Evolutionary conservation across 2,888 invertebrate genomes (phyloP).

Genomic region (Zaprionus obscuricornis): DNA sequence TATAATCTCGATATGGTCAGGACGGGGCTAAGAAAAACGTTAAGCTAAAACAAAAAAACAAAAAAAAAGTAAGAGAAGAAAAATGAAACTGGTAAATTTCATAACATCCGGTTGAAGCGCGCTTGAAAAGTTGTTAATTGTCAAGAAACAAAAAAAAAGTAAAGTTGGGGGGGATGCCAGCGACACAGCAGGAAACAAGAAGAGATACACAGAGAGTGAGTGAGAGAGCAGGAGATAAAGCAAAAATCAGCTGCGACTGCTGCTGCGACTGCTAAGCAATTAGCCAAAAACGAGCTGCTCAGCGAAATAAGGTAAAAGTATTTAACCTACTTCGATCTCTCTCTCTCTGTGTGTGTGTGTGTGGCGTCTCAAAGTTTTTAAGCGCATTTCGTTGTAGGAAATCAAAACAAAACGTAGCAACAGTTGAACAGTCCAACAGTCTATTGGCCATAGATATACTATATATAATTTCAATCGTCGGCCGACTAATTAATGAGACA

Average conservation of each 20-base stretch:
- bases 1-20: constrained; percentile 70
- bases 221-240: neutral
- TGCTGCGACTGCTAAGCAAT: constrained; percentile 64
- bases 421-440: neutral
- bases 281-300: constrained; percentile 50
- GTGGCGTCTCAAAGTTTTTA: constrained; percentile 25
- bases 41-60: too few relatives aligned
- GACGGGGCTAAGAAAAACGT: constrained; percentile 39
- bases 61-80: too few relatives aligned
- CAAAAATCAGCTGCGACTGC: constrained; percentile 5
- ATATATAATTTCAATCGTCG: constrained; percentile 41
- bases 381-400: constrained; percentile 67
- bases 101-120: constrained; percentile 76
- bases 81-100: constrained; percentile 75
- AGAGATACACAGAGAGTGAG: too few relatives aligned
- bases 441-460: constrained; percentile 2
- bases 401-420: constrained; percentile 14
- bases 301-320: constrained; percentile 71
- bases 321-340: constrained; percentile 65
- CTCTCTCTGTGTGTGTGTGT: neutral
- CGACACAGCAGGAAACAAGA: constrained; percentile 48
- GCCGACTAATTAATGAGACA: constrained; percentile 60
- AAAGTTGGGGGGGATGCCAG: constrained; percentile 50
- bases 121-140: constrained; percentile 79
- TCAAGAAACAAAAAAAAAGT: constrained; percentile 39